Percentiles rank a stretch among this genome's conserved stretches.
phyloP scores from a whole-genome alignment of 2,797 vertebrate genomes.

The Sebastes matsubarae region DNA sequence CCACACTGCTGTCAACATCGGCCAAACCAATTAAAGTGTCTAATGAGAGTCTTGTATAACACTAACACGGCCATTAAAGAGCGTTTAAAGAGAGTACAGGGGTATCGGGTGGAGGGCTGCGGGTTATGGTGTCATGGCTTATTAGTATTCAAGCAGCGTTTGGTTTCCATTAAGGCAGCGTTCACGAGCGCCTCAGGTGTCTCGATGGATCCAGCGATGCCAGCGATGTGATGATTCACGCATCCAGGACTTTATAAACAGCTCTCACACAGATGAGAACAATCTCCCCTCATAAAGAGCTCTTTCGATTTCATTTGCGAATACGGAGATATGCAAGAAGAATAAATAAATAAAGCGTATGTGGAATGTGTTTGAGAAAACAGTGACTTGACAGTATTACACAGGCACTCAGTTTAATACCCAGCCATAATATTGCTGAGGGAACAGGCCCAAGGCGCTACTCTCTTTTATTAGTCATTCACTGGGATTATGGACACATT shows the following conservation, averaged over 20 bases:
- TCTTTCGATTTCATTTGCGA: constrained; percentile 62
- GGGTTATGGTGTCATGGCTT: constrained; percentile 81
- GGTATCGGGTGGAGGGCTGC: constrained; percentile 79
- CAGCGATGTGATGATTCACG: constrained; percentile 55
- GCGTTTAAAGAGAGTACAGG: constrained; percentile 73
- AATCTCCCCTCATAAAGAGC: constrained; percentile 61
- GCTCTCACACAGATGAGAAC: constrained; percentile 67
- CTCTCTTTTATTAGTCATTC: constrained; percentile 84
- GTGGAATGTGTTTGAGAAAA: constrained; percentile 71
- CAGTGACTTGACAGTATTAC: constrained; percentile 81
- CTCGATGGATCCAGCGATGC: constrained; percentile 32
- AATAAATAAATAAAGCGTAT: constrained; percentile 63
- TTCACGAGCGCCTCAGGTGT: constrained; percentile 64
- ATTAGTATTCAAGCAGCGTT: constrained; percentile 82
- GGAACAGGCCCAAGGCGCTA: constrained; percentile 79
- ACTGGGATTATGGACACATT: constrained; percentile 82
- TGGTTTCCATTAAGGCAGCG: constrained; percentile 75
- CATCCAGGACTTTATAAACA: constrained; percentile 64
- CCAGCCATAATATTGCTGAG: constrained; percentile 74
- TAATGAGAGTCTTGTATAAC: constrained; percentile 82
- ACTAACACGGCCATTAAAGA: constrained; percentile 79
- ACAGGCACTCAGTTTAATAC: constrained; percentile 82
- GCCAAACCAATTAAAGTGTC: constrained; percentile 78
- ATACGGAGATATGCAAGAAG: constrained; percentile 59
- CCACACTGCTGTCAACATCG: constrained; percentile 59